These are phyloP conservation scores for Thelaira solivaga DNA, from an alignment of 2,888 invertebrate genomes.

Conservation along the genomic window DNA sequence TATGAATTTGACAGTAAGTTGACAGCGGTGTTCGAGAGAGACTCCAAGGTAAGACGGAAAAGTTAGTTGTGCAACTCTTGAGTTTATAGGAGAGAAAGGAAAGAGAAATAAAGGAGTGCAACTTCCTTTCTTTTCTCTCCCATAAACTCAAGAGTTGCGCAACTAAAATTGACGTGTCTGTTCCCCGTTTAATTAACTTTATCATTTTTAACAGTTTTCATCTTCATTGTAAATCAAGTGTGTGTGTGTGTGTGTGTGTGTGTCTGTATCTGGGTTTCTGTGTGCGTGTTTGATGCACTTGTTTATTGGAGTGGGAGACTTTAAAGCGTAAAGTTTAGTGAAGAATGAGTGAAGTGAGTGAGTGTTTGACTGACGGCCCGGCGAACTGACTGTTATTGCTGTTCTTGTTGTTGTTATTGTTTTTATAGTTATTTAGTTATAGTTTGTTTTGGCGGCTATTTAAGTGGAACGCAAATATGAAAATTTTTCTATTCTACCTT, in stretches of 20 bases:
- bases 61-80: no score
- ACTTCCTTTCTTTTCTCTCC: no score
- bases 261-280: neutral
- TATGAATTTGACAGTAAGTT: no score
- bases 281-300: slow-evolving; percentile 37
- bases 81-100: no score
- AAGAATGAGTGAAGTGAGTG: slow-evolving; percentile 44
- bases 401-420: slow-evolving; percentile 58
- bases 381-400: slow-evolving; percentile 61
- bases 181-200: no score
- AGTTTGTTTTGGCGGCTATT: slow-evolving; percentile 61
- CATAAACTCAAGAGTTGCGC: no score
- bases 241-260: neutral
- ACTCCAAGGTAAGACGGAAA: no score
- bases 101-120: no score
- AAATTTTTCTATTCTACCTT: slow-evolving; percentile 60
- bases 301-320: slow-evolving; percentile 60
- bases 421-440: slow-evolving; percentile 61
- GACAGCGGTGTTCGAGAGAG: no score
- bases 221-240: slow-evolving; percentile 4
- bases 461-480: slow-evolving; percentile 63
- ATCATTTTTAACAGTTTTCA: neutral
- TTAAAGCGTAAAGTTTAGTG: slow-evolving; percentile 55
- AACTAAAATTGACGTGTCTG: neutral
- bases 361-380: slow-evolving; percentile 19